Conservation (phyloP, 1,140 invertebrate genomes). For the Mactra quadrangularis region DNA sequence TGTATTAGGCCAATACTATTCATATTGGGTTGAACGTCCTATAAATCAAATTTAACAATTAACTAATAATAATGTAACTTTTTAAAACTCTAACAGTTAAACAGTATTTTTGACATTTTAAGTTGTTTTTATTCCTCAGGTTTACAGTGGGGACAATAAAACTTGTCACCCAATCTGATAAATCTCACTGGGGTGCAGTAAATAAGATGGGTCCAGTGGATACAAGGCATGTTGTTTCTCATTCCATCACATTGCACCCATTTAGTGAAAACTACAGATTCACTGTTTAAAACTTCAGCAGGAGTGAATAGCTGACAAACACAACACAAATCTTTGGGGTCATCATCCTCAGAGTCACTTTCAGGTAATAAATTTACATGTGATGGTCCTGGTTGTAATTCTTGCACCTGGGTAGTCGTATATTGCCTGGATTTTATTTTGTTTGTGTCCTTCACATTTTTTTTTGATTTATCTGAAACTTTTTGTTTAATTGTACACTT, state of each 20-base stretch:
- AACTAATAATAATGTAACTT: too few species aligned
- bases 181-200: conserved; percentile 25
- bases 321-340: neutral
- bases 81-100: too few species aligned
- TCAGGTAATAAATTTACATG: neutral
- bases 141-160: conserved; percentile 19
- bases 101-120: too few species aligned
- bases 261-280: neutral
- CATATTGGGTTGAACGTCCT: too few species aligned
- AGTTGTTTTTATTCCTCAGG: conserved; percentile 5
- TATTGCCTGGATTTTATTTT: too few species aligned
- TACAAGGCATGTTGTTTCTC: conserved; percentile 5
- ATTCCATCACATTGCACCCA: conserved; percentile 1
- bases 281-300: neutral
- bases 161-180: conserved; percentile 3
- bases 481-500: neutral
- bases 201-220: conserved; percentile 23
- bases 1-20: too few species aligned
- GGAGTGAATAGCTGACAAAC: neutral
- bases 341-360: neutral
- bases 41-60: too few species aligned
- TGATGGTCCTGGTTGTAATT: neutral
- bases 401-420: too few species aligned
- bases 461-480: neutral
- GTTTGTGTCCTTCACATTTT: neutral